phyloP scores from a whole-genome alignment of 2,797 vertebrate species.

The Melopsittacus undulatus region DNA sequence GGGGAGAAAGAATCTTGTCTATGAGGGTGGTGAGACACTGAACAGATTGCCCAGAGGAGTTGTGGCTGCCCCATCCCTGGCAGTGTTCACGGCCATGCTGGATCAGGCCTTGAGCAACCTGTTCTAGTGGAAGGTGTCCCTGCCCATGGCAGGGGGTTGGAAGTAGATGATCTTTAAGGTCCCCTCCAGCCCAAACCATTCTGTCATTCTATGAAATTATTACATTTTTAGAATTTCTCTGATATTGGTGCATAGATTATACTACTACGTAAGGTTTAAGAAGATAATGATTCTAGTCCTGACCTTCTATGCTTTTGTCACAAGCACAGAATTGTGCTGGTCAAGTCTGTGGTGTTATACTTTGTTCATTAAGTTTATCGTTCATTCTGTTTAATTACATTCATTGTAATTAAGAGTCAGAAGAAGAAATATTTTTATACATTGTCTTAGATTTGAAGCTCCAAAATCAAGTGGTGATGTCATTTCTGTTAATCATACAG shows the following conservation, averaged over 20 bases:
- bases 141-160: neutral
- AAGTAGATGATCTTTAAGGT: neutral
- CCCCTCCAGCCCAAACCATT: neutral
- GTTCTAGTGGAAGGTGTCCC: neutral
- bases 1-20: neutral
- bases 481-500: neutral
- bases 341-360: neutral
- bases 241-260: neutral
- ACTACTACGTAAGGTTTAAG: neutral
- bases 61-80: neutral
- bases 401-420: neutral
- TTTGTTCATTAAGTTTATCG: neutral
- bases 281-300: neutral
- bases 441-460: neutral
- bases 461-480: neutral
- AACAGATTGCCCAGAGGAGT: neutral
- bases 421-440: neutral
- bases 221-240: neutral
- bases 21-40: neutral
- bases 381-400: neutral
- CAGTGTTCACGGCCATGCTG: neutral
- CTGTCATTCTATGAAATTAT: neutral
- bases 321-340: neutral
- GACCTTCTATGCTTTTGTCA: neutral
- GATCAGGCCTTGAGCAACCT: neutral